Conservation (phyloP, 2,113 vertebrate genomes). For the Theropithecus gelada region DNA sequence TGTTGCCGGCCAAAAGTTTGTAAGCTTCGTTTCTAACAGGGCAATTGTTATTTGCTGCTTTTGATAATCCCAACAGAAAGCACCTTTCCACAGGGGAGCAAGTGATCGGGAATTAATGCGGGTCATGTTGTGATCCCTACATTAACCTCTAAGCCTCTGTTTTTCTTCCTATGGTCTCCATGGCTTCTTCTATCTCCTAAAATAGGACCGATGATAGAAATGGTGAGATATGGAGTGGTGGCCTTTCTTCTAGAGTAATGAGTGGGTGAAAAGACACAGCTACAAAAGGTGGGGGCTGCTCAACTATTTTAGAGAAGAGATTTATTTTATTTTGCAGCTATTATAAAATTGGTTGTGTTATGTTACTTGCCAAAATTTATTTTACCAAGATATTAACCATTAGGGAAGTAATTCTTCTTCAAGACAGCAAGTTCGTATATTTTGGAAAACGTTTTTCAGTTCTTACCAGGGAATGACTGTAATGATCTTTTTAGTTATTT, state of each 20-base stretch:
- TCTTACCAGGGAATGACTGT: not conserved
- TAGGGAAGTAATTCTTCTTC: slow-evolving; percentile 57
- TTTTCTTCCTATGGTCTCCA: not conserved
- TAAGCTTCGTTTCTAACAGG: not conserved
- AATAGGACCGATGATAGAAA: not conserved
- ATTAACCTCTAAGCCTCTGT: not conserved
- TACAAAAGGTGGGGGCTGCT: not conserved
- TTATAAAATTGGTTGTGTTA: not conserved
- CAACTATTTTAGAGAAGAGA: not conserved
- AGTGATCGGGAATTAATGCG: not conserved
- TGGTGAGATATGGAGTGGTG: not conserved
- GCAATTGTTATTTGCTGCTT: not conserved
- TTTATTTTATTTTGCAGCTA: slow-evolving; percentile 41
- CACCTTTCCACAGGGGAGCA: not conserved
- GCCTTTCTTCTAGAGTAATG: not conserved
- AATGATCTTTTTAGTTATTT: slow-evolving; percentile 51
- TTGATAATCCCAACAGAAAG: not conserved
- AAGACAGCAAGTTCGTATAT: slow-evolving; percentile 40
- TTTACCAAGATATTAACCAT: slow-evolving; percentile 43
- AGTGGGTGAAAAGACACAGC: not conserved
- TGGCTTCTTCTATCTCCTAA: not conserved
- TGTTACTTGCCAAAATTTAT: slow-evolving; percentile 56
- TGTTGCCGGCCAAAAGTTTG: not conserved
- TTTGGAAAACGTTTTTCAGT: slow-evolving; percentile 20
- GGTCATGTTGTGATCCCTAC: not conserved